Conservation (phyloP, 2,113 vertebrate genomes). For the Falcunculus frontatus region DNA sequence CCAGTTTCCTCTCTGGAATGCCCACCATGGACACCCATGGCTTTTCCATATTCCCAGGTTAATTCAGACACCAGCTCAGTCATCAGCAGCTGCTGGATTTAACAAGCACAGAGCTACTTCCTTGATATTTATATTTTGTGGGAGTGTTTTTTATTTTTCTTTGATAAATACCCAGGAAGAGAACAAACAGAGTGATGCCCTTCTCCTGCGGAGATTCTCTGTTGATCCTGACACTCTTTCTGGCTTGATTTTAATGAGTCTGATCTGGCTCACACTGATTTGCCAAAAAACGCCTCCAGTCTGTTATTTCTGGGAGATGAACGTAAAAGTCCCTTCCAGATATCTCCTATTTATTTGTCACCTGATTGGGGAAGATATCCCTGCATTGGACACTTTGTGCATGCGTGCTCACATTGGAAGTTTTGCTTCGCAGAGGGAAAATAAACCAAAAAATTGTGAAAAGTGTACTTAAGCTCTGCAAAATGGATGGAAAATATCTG, state of each 20-base stretch:
- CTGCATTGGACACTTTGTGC: neutral
- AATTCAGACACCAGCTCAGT: neutral
- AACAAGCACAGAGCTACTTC: neutral
- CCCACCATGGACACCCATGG: neutral
- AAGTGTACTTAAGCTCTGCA: neutral
- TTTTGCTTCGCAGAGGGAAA: neutral
- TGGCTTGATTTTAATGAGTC: conserved; percentile 14
- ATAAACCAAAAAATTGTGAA: neutral
- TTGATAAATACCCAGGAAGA: neutral
- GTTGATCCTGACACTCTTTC: conserved; percentile 10
- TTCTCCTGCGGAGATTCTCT: neutral
- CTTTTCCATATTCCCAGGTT: neutral
- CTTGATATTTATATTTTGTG: neutral
- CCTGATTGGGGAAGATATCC: neutral
- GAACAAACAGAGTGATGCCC: neutral
- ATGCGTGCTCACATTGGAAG: neutral
- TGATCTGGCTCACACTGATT: neutral
- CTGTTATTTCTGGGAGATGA: neutral
- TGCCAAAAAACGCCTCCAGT: neutral
- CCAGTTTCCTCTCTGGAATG: neutral
- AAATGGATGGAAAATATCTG: conserved; percentile 33
- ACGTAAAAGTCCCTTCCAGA: neutral
- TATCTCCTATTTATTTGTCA: conserved; percentile 12
- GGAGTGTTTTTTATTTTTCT: neutral
- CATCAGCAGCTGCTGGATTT: neutral